Percentiles rank a stretch among this genome's conserved stretches.
These are phyloP conservation scores for Drosophila serrata DNA, from an alignment of 1,140 invertebrate species.

Conservation along the genomic window DNA sequence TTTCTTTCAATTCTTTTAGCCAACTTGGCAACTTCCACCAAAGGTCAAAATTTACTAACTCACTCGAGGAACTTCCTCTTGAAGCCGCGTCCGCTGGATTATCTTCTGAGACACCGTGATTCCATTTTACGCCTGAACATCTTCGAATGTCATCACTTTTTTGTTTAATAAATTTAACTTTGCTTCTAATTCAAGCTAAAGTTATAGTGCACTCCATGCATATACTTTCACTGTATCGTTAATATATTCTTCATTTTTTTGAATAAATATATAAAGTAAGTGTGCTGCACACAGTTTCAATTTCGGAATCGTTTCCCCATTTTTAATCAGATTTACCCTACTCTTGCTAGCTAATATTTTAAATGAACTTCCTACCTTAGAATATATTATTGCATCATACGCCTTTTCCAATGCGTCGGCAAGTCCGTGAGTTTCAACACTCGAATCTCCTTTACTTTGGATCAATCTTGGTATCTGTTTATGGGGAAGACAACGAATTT, in stretches of 20 bases:
- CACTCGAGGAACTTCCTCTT: too few species aligned
- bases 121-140: too few species aligned
- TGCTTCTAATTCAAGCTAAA: too few species aligned
- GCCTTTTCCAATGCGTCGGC: neutral
- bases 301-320: neutral
- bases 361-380: neutral
- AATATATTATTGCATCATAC: neutral
- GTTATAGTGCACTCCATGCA: too few species aligned
- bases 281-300: neutral
- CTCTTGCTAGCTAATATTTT: neutral
- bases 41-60: neutral
- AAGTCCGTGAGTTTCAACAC: neutral
- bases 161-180: too few species aligned
- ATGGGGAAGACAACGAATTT: too few species aligned
- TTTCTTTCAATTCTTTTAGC: neutral
- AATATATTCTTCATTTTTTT: neutral
- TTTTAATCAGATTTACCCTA: neutral
- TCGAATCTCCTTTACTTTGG: neutral
- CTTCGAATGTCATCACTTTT: too few species aligned
- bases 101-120: too few species aligned
- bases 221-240: neutral
- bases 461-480: too few species aligned
- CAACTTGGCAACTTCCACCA: slow-evolving; percentile 1
- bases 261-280: neutral
- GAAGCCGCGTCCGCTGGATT: slow-evolving; percentile 1